These are phyloP conservation scores for Callocephalon fimbriatum DNA, from an alignment of 2,113 vertebrate genomes.

Conservation along the genomic window DNA sequence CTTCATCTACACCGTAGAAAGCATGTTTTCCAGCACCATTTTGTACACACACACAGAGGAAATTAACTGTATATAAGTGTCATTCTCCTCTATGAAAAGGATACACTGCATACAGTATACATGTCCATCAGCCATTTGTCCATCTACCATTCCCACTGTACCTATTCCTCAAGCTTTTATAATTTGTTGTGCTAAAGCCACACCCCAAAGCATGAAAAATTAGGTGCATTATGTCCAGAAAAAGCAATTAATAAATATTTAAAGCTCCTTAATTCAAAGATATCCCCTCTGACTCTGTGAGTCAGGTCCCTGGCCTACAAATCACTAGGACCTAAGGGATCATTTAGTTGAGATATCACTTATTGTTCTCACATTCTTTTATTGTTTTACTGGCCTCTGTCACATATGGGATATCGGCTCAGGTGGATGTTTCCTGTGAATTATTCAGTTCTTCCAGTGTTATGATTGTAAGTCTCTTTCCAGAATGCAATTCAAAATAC, in stretches of 20 bases:
- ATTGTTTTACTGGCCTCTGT: not conserved
- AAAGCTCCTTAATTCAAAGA: not conserved
- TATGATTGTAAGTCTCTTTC: not conserved
- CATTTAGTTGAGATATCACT: not conserved
- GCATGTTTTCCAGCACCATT: not conserved
- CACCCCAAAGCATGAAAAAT: not conserved
- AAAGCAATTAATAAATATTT: not conserved
- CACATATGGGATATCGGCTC: not conserved
- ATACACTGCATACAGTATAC: fast-evolving
- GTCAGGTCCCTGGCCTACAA: not conserved
- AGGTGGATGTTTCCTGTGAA: not conserved
- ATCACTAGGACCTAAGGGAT: not conserved
- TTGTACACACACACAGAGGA: not conserved
- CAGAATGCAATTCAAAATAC: not conserved
- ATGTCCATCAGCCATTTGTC: not conserved
- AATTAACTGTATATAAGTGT: not conserved
- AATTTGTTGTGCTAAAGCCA: not conserved
- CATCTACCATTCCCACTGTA: not conserved
- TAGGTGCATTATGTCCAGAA: not conserved
- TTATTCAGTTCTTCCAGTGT: not conserved
- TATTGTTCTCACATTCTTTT: not conserved
- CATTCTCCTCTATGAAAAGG: not conserved
- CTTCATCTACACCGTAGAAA: not conserved
- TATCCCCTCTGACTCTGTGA: fast-evolving
- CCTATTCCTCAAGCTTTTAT: not conserved